phyloP scores from a whole-genome alignment of 1,140 invertebrate species.

The Drosophila punjabiensis region DNA sequence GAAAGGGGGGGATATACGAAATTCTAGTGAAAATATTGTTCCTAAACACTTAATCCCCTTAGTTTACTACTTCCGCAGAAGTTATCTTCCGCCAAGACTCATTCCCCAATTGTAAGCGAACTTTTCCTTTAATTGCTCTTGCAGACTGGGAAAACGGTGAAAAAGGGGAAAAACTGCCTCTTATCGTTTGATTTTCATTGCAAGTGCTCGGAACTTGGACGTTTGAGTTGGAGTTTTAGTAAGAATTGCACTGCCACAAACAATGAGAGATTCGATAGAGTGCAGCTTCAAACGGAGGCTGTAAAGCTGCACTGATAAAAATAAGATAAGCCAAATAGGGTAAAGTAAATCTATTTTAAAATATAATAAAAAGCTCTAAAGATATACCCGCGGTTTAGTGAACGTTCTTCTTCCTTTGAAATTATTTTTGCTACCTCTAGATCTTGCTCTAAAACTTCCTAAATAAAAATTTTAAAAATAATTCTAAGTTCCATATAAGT shows the following conservation, averaged over 20 bases:
- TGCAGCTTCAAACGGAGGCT: neutral
- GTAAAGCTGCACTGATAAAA: neutral
- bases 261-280: conserved; percentile 35
- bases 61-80: conserved; percentile 38
- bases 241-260: conserved; percentile 42
- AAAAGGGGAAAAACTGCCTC: conserved; percentile 58
- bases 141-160: conserved; percentile 56
- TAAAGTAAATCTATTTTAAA: no score
- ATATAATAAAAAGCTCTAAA: no score
- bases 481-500: no score
- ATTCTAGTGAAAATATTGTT: conserved; percentile 5
- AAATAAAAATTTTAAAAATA: no score
- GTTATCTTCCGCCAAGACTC: conserved; percentile 5
- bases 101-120: conserved; percentile 30
- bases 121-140: conserved; percentile 69
- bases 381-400: no score
- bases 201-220: conserved; percentile 53
- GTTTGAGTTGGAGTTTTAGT: conserved; percentile 54
- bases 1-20: neutral
- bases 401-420: no score
- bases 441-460: no score
- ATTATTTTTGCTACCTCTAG: no score
- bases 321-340: neutral
- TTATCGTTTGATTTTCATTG: conserved; percentile 73
- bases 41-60: conserved; percentile 17